Evolutionary conservation across 1,140 invertebrate genomes (phyloP).

Genomic region (Octopus bimaculoides): DNA sequence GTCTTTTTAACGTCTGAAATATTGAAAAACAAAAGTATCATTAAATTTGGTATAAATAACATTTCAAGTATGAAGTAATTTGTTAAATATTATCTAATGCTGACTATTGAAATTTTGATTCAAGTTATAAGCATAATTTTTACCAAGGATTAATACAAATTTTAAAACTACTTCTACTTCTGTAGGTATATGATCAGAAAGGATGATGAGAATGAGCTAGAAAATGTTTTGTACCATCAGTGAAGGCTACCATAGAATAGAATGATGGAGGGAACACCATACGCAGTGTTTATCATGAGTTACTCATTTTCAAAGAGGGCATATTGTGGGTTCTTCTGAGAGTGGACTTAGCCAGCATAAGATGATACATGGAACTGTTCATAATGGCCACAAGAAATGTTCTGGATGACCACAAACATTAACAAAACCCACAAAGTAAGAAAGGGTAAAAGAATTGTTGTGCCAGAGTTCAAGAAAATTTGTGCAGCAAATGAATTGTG

Average conservation of each 20-base stretch:
- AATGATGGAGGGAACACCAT: background rate
- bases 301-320: too few relatives aligned
- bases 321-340: too few relatives aligned
- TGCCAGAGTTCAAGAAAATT: background rate
- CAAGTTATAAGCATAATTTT: background rate
- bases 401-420: background rate
- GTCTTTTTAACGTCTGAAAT: conserved; percentile 47
- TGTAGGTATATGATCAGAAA: too few relatives aligned
- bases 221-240: background rate
- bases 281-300: background rate
- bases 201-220: background rate
- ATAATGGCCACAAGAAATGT: background rate
- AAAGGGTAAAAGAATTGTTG: background rate
- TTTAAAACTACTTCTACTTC: too few relatives aligned
- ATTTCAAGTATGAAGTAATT: background rate
- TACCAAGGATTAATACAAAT: background rate
- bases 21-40: background rate
- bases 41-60: background rate
- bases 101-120: background rate
- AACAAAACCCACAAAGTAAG: background rate
- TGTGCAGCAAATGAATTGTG: background rate
- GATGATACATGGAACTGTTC: background rate
- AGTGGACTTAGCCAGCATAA: too few relatives aligned
- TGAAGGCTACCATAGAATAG: background rate
- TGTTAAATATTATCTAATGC: background rate